Percentiles rank a stretch among this genome's conserved stretches.
These are phyloP conservation scores for Cremastinae sp. DNA, from an alignment of 2,888 invertebrate genomes.

Conservation along the genomic window DNA sequence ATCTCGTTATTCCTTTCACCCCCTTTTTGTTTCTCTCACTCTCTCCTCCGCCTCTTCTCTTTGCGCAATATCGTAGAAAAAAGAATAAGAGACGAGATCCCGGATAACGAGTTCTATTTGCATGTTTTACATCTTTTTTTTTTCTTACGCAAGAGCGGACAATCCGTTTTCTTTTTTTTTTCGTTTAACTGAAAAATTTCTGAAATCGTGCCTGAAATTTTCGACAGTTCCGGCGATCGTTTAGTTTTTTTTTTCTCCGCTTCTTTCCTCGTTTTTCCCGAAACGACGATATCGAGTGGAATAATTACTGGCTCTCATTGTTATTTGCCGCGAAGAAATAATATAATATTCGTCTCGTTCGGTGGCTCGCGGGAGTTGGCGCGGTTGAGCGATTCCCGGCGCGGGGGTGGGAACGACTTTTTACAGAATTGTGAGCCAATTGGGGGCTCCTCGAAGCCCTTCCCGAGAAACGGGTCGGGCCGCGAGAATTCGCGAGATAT, in stretches of 20 bases:
- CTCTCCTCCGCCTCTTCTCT: constrained; percentile 29
- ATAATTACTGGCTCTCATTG: too few species aligned
- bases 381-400: constrained; percentile 36
- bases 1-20: constrained; percentile 45
- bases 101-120: constrained; percentile 5
- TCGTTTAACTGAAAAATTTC: too few species aligned
- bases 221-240: too few species aligned
- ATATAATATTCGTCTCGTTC: constrained; percentile 4
- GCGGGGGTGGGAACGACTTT: constrained; percentile 39
- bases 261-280: too few species aligned
- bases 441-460: constrained; percentile 50
- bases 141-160: too few species aligned
- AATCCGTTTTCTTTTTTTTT: too few species aligned
- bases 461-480: constrained; percentile 39
- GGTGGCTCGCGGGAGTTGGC: constrained; percentile 33
- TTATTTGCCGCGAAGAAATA: too few species aligned
- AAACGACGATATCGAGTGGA: too few species aligned
- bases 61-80: constrained; percentile 39
- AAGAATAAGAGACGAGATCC: constrained; percentile 33
- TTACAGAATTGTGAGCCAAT: constrained; percentile 64
- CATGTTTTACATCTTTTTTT: not conserved
- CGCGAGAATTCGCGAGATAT: constrained; percentile 34
- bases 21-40: constrained; percentile 44
- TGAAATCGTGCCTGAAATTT: too few species aligned
- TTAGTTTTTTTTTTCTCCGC: too few species aligned